Evolutionary conservation across 2,113 vertebrate species (phyloP).

Genomic region (Romanogobio albipinnatus): DNA sequence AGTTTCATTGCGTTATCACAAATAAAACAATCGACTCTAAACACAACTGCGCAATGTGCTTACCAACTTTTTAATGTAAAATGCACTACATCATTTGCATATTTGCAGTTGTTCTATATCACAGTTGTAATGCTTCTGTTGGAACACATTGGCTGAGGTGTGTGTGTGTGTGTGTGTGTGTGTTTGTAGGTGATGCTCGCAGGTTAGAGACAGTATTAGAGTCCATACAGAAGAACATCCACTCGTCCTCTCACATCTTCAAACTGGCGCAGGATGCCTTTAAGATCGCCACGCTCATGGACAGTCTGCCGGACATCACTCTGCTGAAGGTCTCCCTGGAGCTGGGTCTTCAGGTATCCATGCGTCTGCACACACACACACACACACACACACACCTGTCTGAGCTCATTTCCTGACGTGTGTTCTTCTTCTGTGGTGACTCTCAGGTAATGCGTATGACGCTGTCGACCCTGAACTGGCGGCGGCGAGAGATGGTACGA

Average conservation of each 20-base stretch:
- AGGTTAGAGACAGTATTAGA: slow-evolving; percentile 95
- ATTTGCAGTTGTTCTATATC: neutral
- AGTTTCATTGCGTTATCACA: too few relatives aligned
- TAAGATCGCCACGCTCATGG: slow-evolving; percentile 89
- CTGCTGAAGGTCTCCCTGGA: slow-evolving; percentile 95
- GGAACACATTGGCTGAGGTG: neutral
- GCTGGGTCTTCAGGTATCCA: slow-evolving; percentile 90
- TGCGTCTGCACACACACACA: neutral
- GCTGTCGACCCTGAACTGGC: slow-evolving; percentile 96
- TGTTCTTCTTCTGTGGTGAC: slow-evolving; percentile 8
- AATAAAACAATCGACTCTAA: too few relatives aligned
- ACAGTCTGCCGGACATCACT: slow-evolving; percentile 85
- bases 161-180: neutral
- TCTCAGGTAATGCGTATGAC: slow-evolving; percentile 98
- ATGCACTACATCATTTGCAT: neutral
- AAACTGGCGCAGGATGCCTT: slow-evolving; percentile 98
- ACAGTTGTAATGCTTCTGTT: neutral
- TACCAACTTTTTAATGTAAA: too few relatives aligned
- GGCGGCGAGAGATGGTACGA: slow-evolving; percentile 97
- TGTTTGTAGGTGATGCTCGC: slow-evolving; percentile 78
- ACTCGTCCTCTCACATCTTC: slow-evolving; percentile 97
- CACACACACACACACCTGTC: neutral
- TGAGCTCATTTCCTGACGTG: neutral
- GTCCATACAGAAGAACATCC: slow-evolving; percentile 98
- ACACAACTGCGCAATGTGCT: too few relatives aligned